A percentile compares a stretch with the other conserved stretches of the same genome.
Evolutionary conservation across 2,797 vertebrate species (phyloP).

Genomic region (Notolabrus celidotus): DNA sequence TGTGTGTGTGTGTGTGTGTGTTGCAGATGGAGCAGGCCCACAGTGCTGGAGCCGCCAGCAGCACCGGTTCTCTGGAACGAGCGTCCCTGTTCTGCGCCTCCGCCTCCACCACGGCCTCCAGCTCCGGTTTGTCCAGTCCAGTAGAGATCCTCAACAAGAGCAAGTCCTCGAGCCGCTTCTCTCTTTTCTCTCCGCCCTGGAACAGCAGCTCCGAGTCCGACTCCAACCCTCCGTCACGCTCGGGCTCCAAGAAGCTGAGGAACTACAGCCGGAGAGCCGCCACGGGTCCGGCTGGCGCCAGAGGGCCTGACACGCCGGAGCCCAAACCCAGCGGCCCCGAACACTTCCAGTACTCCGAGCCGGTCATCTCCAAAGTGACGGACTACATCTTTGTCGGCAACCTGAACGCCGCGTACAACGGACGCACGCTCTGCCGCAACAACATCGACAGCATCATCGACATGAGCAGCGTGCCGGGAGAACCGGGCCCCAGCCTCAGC

Average conservation of each 20-base stretch:
- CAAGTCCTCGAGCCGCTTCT: conserved; percentile 85
- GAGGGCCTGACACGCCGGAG: conserved; percentile 67
- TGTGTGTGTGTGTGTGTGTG: conserved; percentile 24
- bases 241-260: conserved; percentile 83
- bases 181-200: conserved; percentile 80
- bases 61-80: conserved; percentile 80
- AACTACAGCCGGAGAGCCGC: conserved; percentile 77
- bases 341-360: conserved; percentile 84
- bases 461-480: conserved; percentile 84
- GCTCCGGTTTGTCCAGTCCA: conserved; percentile 77
- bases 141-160: conserved; percentile 79
- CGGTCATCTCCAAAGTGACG: conserved; percentile 83
- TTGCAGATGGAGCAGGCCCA: conserved; percentile 88
- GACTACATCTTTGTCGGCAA: conserved; percentile 88
- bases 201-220: conserved; percentile 86
- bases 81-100: conserved; percentile 85
- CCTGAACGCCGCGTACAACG: conserved; percentile 83
- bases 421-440: conserved; percentile 83
- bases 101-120: conserved; percentile 64
- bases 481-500: conserved; percentile 79
- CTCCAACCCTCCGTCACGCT: conserved; percentile 81
- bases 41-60: conserved; percentile 81
- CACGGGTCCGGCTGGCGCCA: conserved; percentile 66
- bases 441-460: conserved; percentile 87
- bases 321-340: conserved; percentile 58